Evolutionary conservation across 2,888 invertebrate species (phyloP).

Genomic region (Epirrhoe tristata): DNA sequence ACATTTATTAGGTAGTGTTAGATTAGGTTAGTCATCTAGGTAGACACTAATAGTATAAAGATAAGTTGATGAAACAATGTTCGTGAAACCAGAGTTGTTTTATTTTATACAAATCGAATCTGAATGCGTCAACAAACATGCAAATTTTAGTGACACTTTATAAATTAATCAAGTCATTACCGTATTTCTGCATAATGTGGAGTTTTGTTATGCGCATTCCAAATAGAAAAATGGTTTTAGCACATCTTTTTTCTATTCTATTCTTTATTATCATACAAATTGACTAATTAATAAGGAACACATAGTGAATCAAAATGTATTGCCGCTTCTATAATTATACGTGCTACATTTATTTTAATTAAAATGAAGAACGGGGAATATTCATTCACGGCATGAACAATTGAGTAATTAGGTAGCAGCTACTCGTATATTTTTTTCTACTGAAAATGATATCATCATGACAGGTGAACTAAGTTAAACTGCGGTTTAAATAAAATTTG

Average conservation of each 20-base stretch:
- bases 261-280: background rate
- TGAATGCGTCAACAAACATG: conserved; percentile 20
- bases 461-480: conserved; percentile 8
- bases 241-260: background rate
- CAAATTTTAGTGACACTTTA: conserved; percentile 16
- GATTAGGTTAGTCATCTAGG: no score
- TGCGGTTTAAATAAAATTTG: background rate
- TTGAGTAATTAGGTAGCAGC: background rate
- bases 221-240: background rate
- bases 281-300: background rate
- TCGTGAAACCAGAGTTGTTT: background rate
- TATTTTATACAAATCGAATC: conserved; percentile 25
- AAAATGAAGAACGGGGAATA: background rate
- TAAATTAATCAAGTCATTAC: conserved; percentile 4
- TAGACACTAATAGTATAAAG: background rate
- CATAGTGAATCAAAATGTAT: background rate
- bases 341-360: background rate
- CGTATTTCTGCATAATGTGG: background rate
- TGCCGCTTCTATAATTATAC: background rate
- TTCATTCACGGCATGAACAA: background rate
- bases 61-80: background rate
- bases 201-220: background rate
- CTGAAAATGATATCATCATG: conserved; percentile 6
- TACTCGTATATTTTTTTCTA: conserved; percentile 6
- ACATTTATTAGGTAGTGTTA: no score